Base-by-base conservation (phyloP, 2,797 vertebrate genomes). In the Micropoecilia bifurca region DNA sequence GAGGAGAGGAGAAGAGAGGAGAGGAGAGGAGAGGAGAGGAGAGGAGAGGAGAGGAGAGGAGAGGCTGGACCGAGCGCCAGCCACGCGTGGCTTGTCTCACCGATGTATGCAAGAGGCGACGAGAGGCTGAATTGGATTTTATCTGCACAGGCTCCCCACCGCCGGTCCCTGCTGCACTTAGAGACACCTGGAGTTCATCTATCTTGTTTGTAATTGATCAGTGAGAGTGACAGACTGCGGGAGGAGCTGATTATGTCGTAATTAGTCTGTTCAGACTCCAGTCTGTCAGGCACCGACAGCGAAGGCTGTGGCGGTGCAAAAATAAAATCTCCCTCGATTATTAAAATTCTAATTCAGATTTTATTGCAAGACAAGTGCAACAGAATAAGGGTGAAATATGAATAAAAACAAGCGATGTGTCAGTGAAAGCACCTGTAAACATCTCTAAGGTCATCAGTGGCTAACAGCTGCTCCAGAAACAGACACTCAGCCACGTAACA, bases 81-180 rank as follows among this genome's bases (percentile, higher is more conserved):
- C 81, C 87, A 86, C 66, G 91, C 82, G 46, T 90, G 91, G 85
- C 89, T 81, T 77, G 91, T 93, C 89, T 81, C 75, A 80, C 84
- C 86, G 53, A 87, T 77, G 80, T 89, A 82, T 87, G 80, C 84
- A 75, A 16, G 82, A 63, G 71, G 81, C 12, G 39, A 80, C 72
- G 74, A 89, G 83, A 78, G 68, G 82, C 63, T 75, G 80, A 84
- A 86, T 89, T 80, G 81, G 88, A 88, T 89, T 91, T 87, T 79
- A 69, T 86, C 80, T 86, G 73, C 74, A 55, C 74, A 74, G 71
- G 66, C 59, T 84, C 79, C 78, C 66, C 9, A 39, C 71, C 72
- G 80, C 72, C 53, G 36, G 80, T 78, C 73, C 74, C 76, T 77
- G 57, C 66, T 7, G 20, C 68, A 36, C 28, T 36, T 30, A 59